phyloP scores from a whole-genome alignment of 2,113 vertebrate species.

The Ochotona princeps region DNA sequence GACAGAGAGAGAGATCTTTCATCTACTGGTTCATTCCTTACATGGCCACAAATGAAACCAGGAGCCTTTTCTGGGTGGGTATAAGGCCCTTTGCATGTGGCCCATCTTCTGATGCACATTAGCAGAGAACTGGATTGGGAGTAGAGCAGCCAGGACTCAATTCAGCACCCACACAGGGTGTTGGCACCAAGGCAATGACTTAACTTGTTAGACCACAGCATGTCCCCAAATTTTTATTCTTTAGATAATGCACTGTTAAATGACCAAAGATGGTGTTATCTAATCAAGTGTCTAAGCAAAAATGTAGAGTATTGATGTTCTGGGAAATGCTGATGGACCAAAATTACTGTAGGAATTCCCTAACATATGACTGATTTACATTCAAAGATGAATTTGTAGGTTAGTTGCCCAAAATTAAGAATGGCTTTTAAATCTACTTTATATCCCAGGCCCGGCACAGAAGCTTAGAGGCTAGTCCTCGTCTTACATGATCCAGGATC shows the following conservation, averaged over 20 bases:
- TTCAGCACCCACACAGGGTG: too few relatives aligned
- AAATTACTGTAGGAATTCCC: not conserved
- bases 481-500: not conserved
- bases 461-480: too few relatives aligned
- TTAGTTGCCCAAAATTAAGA: constrained; percentile 3
- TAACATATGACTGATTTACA: not conserved
- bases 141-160: too few relatives aligned
- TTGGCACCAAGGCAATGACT: too few relatives aligned
- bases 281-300: constrained; percentile 35
- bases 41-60: too few relatives aligned
- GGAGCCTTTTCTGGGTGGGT: too few relatives aligned
- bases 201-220: too few relatives aligned
- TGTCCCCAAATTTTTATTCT: not conserved
- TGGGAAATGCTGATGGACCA: not conserved
- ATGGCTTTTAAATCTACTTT: constrained; percentile 17
- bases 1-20: too few relatives aligned
- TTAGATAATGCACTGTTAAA: not conserved
- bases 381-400: constrained; percentile 24
- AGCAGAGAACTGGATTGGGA: too few relatives aligned
- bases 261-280: constrained; percentile 10
- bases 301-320: not conserved
- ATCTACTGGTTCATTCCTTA: too few relatives aligned
- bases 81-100: too few relatives aligned
- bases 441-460: not conserved
- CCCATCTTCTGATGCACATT: too few relatives aligned